Evolutionary conservation across 2,113 vertebrate species (phyloP).

Genomic region (Phrynocephalus versicolor): DNA sequence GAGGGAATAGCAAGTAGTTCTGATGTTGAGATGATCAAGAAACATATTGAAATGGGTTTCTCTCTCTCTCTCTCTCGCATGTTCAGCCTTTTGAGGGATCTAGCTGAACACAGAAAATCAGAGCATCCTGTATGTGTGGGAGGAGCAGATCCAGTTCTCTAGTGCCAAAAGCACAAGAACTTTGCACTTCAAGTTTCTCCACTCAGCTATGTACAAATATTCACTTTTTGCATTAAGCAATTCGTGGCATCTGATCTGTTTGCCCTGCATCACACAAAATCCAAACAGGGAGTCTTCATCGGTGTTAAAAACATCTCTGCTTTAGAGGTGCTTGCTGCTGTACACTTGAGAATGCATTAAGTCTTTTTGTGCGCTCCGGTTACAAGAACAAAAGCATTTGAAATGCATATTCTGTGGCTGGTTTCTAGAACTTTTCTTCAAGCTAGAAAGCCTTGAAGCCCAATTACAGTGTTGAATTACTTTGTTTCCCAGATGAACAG

Average conservation of each 20-base stretch:
- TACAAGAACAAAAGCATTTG: conserved; percentile 12
- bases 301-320: neutral
- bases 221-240: too few species aligned
- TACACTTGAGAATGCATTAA: conserved; percentile 1
- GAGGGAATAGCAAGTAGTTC: too few species aligned
- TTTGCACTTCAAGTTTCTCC: neutral
- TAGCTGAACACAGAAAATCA: neutral
- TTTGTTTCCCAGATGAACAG: neutral
- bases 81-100: neutral
- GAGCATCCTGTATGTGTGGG: neutral
- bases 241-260: neutral
- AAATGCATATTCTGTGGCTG: neutral
- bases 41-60: too few species aligned
- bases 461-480: neutral
- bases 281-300: too few species aligned
- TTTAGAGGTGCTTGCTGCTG: neutral
- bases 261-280: neutral
- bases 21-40: too few species aligned
- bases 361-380: conserved; percentile 18
- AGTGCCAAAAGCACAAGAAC: neutral
- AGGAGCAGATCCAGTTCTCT: neutral
- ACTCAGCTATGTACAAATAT: neutral
- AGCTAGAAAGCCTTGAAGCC: conserved; percentile 29
- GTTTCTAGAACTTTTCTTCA: neutral
- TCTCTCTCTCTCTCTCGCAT: too few species aligned